These are phyloP conservation scores for Ametastegia equiseti DNA, from an alignment of 2,888 invertebrate species.

Conservation along the genomic window DNA sequence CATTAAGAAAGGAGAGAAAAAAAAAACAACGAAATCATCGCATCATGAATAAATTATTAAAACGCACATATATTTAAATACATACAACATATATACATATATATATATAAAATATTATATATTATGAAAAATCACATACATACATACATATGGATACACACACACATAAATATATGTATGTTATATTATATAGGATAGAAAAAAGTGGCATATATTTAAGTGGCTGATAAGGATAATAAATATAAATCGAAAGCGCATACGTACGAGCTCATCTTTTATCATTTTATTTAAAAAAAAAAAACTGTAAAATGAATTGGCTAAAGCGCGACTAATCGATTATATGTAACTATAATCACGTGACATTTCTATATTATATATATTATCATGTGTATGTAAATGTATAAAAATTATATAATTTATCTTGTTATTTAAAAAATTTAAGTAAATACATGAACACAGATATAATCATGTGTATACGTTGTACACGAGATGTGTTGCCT, in stretches of 20 bases:
- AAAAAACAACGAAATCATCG: slow-evolving; percentile 1
- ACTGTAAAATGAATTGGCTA: too few species aligned
- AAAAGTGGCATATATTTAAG: slow-evolving; percentile 44
- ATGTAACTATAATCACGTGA: slow-evolving; percentile 7
- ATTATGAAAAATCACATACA: neutral
- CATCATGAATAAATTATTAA: slow-evolving; percentile 42
- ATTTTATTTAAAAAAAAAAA: neutral
- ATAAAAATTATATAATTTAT: slow-evolving; percentile 24
- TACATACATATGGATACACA: neutral
- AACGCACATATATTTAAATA: neutral
- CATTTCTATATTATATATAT: slow-evolving; percentile 3
- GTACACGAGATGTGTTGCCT: too few species aligned
- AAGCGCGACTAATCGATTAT: slow-evolving; percentile 8
- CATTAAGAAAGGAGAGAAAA: neutral
- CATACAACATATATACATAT: neutral
- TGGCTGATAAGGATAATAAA: neutral
- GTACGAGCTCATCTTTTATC: slow-evolving; percentile 20
- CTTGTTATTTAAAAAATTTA: neutral
- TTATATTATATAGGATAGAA: neutral
- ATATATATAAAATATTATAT: slow-evolving; percentile 16
- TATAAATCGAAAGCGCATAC: slow-evolving; percentile 7
- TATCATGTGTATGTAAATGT: neutral
- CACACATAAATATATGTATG: neutral
- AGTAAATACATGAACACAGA: neutral
- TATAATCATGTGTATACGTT: neutral